Evolutionary conservation across 2,113 vertebrate genomes (phyloP).

Genomic region (Tupaia chinensis): DNA sequence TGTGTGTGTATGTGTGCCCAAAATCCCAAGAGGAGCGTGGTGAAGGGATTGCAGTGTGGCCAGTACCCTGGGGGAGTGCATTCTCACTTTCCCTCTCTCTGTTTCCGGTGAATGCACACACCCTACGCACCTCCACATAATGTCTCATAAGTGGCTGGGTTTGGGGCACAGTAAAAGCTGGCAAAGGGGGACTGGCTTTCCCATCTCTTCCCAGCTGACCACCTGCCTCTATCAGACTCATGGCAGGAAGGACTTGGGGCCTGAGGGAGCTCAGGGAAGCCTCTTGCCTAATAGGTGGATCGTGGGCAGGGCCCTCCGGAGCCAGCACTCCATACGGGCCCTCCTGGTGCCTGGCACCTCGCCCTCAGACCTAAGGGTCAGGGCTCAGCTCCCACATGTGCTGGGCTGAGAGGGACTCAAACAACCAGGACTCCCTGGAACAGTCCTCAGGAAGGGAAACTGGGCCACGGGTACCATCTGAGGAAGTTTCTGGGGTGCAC

Average conservation of each 20-base stretch:
- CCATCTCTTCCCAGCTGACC: not conserved
- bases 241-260: not conserved
- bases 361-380: not conserved
- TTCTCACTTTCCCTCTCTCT: too few relatives aligned
- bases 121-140: not conserved
- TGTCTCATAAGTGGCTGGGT: not conserved
- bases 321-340: not conserved
- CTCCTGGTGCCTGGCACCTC: not conserved
- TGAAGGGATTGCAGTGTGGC: too few relatives aligned
- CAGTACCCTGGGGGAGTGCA: too few relatives aligned
- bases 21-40: too few relatives aligned
- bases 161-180: not conserved
- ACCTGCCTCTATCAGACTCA: not conserved
- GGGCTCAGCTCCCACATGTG: not conserved
- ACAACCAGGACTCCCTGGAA: not conserved
- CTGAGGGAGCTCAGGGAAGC: not conserved
- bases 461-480: not conserved
- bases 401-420: not conserved
- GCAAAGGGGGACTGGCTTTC: not conserved
- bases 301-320: not conserved
- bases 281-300: not conserved
- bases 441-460: not conserved
- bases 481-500: not conserved
- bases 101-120: too few relatives aligned
- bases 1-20: too few relatives aligned